Conservation (phyloP, 1,140 invertebrate species). For the Propsilocerus akamusi region DNA sequence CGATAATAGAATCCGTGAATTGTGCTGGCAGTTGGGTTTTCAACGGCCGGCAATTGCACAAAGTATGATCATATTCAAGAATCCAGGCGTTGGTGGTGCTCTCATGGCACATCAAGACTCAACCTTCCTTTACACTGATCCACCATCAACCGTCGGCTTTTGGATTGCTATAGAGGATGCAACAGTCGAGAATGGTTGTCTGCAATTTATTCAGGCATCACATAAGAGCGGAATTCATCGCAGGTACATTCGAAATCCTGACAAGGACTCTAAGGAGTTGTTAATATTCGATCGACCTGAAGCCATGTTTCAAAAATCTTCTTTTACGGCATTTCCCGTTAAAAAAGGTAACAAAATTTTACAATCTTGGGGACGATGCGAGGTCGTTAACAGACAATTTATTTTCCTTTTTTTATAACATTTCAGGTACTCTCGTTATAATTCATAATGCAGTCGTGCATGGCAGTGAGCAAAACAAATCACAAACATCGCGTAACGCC, state of each 20-base stretch:
- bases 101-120: slow-evolving; percentile 75
- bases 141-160: slow-evolving; percentile 58
- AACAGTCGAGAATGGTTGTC: slow-evolving; percentile 80
- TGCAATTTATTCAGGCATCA: slow-evolving; percentile 81
- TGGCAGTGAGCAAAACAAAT: slow-evolving; percentile 73
- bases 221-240: slow-evolving; percentile 65
- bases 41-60: slow-evolving; percentile 71
- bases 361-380: too few species aligned
- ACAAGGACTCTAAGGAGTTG: slow-evolving; percentile 35
- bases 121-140: slow-evolving; percentile 70
- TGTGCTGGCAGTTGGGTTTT: slow-evolving; percentile 50
- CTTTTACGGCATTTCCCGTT: slow-evolving; percentile 62
- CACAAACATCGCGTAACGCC: slow-evolving; percentile 64
- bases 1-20: slow-evolving; percentile 60
- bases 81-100: slow-evolving; percentile 77
- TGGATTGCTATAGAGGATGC: slow-evolving; percentile 93
- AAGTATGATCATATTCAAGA: slow-evolving; percentile 98
- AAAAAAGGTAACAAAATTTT: too few species aligned
- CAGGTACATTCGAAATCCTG: slow-evolving; percentile 48
- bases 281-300: slow-evolving; percentile 42
- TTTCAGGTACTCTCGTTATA: slow-evolving; percentile 74
- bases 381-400: too few species aligned
- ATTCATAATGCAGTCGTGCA: slow-evolving; percentile 90
- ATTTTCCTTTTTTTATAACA: too few species aligned
- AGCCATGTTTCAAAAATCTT: slow-evolving; percentile 50